Conservation (phyloP, 2,888 invertebrate species). For the Plutella xylostella region DNA sequence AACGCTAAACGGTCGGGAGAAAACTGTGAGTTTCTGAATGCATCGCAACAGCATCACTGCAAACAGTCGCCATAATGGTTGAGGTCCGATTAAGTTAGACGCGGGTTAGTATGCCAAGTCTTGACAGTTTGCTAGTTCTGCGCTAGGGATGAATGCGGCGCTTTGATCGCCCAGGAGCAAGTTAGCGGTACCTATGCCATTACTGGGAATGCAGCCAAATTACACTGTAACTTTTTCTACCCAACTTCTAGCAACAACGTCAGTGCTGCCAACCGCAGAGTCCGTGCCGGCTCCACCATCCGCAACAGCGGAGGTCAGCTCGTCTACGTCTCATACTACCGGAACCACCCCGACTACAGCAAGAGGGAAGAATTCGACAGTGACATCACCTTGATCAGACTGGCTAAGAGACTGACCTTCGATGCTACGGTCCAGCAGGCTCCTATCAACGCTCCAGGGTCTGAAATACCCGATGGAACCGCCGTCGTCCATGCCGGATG, state of each 20-base stretch:
- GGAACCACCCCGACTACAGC: conserved; percentile 34
- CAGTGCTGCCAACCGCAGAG: conserved; percentile 27
- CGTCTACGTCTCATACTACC: conserved; percentile 15
- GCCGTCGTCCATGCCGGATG: conserved; percentile 35
- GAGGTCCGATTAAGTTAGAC: too few species aligned
- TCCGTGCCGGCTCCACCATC: conserved; percentile 36
- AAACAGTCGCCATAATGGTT: too few species aligned
- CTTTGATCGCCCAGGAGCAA: too few species aligned
- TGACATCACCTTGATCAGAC: conserved; percentile 31
- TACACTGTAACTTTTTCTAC: conserved; percentile 5
- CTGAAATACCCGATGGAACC: conserved; percentile 22
- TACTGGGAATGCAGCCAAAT: too few species aligned
- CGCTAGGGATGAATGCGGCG: too few species aligned
- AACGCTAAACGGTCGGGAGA: too few species aligned
- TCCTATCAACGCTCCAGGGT: conserved; percentile 21
- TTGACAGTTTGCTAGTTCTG: too few species aligned
- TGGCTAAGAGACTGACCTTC: conserved; percentile 21
- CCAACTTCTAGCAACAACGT: too few species aligned
- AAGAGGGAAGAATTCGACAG: conserved; percentile 22
- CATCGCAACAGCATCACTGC: too few species aligned
- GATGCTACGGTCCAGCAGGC: conserved; percentile 22
- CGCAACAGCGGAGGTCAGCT: conserved; percentile 35
- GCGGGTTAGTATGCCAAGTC: too few species aligned
- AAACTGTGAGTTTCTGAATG: too few species aligned
- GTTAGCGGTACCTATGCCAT: too few species aligned